phyloP scores from a whole-genome alignment of 2,797 vertebrate genomes.

The Amblyraja radiata region DNA sequence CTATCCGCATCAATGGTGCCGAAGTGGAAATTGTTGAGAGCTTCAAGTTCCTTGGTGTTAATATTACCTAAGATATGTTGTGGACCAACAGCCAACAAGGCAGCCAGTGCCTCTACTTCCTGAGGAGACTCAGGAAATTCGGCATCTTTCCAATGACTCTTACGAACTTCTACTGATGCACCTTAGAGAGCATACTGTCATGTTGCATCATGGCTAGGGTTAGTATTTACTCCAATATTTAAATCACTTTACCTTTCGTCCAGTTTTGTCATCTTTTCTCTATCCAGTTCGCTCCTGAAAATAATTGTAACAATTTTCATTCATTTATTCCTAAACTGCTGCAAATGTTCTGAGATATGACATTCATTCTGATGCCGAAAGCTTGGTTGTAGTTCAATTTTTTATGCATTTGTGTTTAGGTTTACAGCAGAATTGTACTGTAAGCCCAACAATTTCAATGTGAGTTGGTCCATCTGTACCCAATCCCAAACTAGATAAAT shows the following conservation, averaged over 20 bases:
- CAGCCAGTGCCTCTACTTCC: too few species aligned
- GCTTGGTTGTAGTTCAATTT: not conserved
- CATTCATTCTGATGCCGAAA: not conserved
- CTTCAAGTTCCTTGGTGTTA: too few species aligned
- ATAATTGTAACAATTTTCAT: not conserved
- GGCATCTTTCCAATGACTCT: too few species aligned
- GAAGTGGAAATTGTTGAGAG: too few species aligned
- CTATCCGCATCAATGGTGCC: too few species aligned
- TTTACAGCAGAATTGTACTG: not conserved
- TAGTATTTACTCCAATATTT: not conserved
- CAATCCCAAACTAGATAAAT: not conserved
- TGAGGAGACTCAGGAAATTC: too few species aligned
- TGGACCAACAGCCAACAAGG: too few species aligned
- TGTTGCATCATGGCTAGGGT: too few species aligned
- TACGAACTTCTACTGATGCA: too few species aligned
- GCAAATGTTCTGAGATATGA: not conserved
- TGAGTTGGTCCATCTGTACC: not conserved
- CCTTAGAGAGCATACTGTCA: too few species aligned
- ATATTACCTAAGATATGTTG: too few species aligned
- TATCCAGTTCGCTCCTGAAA: not conserved
- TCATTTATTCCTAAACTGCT: not conserved
- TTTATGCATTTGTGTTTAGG: not conserved
- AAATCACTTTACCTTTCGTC: not conserved
- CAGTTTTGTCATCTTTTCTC: not conserved
- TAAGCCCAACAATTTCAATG: not conserved